Conservation (phyloP, 2,113 vertebrate species). For the Dromiciops gliroides region DNA sequence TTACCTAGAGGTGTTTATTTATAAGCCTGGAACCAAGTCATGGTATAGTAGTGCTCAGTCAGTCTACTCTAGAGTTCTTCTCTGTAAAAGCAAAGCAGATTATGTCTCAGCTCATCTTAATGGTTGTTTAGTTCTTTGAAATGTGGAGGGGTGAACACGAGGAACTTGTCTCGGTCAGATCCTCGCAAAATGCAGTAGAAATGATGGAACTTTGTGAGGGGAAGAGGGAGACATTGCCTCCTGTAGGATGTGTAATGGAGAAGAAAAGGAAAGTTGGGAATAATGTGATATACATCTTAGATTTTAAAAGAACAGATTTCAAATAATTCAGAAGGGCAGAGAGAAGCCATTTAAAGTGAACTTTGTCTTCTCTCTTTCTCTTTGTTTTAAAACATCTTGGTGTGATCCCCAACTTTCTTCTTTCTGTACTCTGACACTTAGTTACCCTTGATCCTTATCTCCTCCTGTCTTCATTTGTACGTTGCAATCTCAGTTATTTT, state of each 20-base stretch:
- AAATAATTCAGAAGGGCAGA: too few relatives aligned
- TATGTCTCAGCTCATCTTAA: neutral
- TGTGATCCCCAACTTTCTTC: too few relatives aligned
- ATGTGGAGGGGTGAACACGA: neutral
- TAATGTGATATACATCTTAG: too few relatives aligned
- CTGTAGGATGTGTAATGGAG: too few relatives aligned
- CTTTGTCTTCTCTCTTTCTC: neutral
- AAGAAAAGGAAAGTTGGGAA: too few relatives aligned
- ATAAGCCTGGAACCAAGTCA: neutral
- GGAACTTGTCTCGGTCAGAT: neutral
- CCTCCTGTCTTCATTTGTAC: too few relatives aligned
- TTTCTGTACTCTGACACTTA: too few relatives aligned
- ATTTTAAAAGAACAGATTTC: too few relatives aligned
- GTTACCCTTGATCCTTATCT: too few relatives aligned
- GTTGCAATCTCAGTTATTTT: too few relatives aligned
- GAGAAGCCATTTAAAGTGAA: neutral
- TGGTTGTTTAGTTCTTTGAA: neutral
- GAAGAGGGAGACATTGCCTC: neutral
- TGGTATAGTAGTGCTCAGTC: neutral
- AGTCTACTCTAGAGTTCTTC: neutral
- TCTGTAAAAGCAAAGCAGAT: neutral
- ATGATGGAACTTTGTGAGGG: neutral
- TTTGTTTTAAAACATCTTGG: too few relatives aligned
- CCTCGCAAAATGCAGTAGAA: neutral
- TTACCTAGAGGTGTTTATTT: neutral